These are phyloP conservation scores for Eulithis testata DNA, from an alignment of 2,888 invertebrate species.

Conservation along the genomic window DNA sequence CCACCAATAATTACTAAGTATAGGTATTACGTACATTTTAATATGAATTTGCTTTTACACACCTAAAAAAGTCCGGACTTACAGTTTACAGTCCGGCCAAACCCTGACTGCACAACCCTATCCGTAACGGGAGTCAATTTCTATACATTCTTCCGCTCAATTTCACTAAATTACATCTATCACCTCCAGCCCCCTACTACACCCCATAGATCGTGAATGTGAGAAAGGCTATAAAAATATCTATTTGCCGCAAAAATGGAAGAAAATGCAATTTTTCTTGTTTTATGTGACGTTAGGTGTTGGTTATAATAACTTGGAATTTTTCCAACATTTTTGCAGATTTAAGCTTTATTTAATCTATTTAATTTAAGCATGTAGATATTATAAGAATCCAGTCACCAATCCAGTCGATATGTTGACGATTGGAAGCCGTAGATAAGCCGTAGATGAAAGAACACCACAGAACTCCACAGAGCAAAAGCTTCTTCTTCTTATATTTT, in stretches of 20 bases:
- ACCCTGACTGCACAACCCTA: not conserved
- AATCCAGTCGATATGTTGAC: too few species aligned
- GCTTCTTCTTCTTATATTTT: too few species aligned
- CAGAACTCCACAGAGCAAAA: too few species aligned
- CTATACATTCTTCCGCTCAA: slow-evolving; percentile 34
- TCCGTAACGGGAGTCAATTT: slow-evolving; percentile 39
- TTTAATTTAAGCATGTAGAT: too few species aligned
- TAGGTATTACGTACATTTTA: too few species aligned
- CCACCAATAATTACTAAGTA: too few species aligned
- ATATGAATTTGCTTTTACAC: too few species aligned
- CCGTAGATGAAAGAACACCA: too few species aligned
- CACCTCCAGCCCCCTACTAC: slow-evolving; percentile 22
- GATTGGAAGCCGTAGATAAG: too few species aligned
- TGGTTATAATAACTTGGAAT: slow-evolving; percentile 6
- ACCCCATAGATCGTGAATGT: slow-evolving; percentile 23
- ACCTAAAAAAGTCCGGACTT: too few species aligned
- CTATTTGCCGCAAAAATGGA: slow-evolving; percentile 27
- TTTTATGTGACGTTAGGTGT: slow-evolving; percentile 23
- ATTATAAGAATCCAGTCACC: too few species aligned
- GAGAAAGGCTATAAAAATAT: slow-evolving; percentile 39
- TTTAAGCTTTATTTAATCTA: too few species aligned
- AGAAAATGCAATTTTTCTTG: slow-evolving; percentile 27
- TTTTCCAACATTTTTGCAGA: not conserved
- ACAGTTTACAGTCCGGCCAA: not conserved
- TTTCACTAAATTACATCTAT: slow-evolving; percentile 42